Conservation (phyloP, 2,888 invertebrate genomes). For the Coleophora deauratella region DNA sequence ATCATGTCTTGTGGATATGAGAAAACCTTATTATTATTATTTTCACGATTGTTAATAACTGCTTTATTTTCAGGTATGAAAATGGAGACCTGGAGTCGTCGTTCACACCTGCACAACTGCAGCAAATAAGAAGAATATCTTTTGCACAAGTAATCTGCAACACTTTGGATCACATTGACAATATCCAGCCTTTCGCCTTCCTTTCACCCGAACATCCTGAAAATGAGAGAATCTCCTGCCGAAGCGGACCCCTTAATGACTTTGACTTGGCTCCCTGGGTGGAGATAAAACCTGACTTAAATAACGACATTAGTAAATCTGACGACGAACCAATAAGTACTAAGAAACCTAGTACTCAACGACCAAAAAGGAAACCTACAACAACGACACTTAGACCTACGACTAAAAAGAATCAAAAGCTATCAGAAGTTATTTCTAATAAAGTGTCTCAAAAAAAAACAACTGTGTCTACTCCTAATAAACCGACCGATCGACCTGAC, state of each 20-base stretch:
- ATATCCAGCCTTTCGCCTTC: conserved; percentile 82
- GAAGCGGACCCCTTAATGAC: conserved; percentile 65
- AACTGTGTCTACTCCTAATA: conserved; percentile 19
- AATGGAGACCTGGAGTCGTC: conserved; percentile 82
- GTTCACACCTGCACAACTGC: conserved; percentile 84
- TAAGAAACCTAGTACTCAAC: conserved; percentile 26
- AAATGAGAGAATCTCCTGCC: conserved; percentile 75
- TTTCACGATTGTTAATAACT: too few relatives aligned
- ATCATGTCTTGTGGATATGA: not conserved
- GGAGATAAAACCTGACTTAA: conserved; percentile 58
- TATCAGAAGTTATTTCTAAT: conserved; percentile 17
- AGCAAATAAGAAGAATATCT: conserved; percentile 80
- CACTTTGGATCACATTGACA: conserved; percentile 77
- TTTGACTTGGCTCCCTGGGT: conserved; percentile 78
- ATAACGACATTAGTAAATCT: conserved; percentile 52
- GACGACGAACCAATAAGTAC: conserved; percentile 28
- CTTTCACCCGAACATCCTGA: conserved; percentile 74
- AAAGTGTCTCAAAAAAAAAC: conserved; percentile 30
- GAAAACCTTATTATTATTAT: not conserved
- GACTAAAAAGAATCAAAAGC: conserved; percentile 29
- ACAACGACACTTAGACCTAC: conserved; percentile 24
- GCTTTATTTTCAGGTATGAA: conserved; percentile 76
- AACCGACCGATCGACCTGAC: conserved; percentile 28
- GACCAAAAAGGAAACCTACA: conserved; percentile 30
- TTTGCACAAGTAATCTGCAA: conserved; percentile 83